These are phyloP conservation scores for Deilephila porcellus DNA, from an alignment of 2,888 invertebrate species.

Conservation along the genomic window DNA sequence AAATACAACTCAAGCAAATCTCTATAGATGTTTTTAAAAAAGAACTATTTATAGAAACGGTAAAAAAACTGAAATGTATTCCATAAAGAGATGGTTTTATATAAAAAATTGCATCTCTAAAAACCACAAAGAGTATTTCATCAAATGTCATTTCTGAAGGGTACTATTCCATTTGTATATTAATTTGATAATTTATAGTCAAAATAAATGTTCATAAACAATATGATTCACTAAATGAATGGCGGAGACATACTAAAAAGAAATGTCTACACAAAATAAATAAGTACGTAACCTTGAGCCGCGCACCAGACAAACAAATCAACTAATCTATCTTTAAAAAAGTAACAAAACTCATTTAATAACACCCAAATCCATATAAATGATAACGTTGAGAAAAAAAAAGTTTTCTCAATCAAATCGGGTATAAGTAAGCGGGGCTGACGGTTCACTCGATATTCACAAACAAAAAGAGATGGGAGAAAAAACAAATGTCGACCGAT, in stretches of 20 bases:
- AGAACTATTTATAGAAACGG: no score
- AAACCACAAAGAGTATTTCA: no score
- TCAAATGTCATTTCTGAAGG: background rate
- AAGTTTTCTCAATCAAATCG: background rate
- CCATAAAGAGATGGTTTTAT: no score
- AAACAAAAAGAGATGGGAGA: conserved; percentile 42
- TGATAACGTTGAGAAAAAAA: conserved; percentile 11
- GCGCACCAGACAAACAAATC: conserved; percentile 10
- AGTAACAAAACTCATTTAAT: background rate
- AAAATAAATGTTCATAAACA: background rate
- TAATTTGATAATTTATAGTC: background rate
- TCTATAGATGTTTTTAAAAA: no score
- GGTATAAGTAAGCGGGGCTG: conserved; percentile 14
- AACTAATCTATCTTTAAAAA: conserved; percentile 1
- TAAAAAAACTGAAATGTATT: no score
- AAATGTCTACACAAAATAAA: conserved; percentile 11
- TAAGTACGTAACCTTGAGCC: background rate
- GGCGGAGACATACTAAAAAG: background rate
- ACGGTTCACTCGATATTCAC: conserved; percentile 43
- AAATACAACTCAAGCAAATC: no score
- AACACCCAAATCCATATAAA: background rate
- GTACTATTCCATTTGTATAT: background rate
- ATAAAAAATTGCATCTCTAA: no score
- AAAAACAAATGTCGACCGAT: conserved; percentile 47
- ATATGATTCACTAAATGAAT: background rate